Percentiles rank a stretch among this genome's conserved stretches.
phyloP scores from a whole-genome alignment of 2,888 invertebrate genomes.

The Teinopalpus imperialis region DNA sequence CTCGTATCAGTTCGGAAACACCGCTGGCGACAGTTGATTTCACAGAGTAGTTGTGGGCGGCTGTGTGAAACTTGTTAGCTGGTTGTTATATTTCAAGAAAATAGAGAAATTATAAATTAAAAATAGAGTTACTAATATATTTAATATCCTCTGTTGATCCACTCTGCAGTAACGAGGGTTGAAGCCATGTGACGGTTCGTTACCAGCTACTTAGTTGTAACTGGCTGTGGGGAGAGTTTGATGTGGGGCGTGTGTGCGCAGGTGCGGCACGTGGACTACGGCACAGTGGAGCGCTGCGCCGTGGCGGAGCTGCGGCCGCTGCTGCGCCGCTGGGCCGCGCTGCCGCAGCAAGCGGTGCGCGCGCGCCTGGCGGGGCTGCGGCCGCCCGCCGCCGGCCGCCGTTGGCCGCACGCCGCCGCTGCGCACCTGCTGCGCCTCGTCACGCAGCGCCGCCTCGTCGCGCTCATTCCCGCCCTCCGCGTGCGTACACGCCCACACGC shows the following conservation, averaged over 20 bases:
- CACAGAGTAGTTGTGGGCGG: too few relatives aligned
- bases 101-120: too few relatives aligned
- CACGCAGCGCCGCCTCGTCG: constrained; percentile 55
- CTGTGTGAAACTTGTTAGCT: too few relatives aligned
- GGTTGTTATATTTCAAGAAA: too few relatives aligned
- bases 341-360: constrained; percentile 77
- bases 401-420: constrained; percentile 70
- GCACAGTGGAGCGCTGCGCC: constrained; percentile 67
- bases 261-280: constrained; percentile 83
- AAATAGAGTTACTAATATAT: too few relatives aligned
- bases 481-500: neutral
- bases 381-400: constrained; percentile 57
- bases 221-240: too few relatives aligned
- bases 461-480: constrained; percentile 45
- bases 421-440: constrained; percentile 60
- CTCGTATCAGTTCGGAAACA: too few relatives aligned
- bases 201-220: too few relatives aligned
- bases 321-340: constrained; percentile 54
- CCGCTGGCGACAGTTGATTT: too few relatives aligned
- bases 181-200: too few relatives aligned
- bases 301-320: constrained; percentile 52
- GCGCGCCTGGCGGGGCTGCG: constrained; percentile 71
- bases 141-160: too few relatives aligned
- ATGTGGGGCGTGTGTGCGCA: constrained; percentile 41
- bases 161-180: too few relatives aligned